phyloP scores from a whole-genome alignment of 1,140 invertebrate genomes.

The Euschistus heros region DNA sequence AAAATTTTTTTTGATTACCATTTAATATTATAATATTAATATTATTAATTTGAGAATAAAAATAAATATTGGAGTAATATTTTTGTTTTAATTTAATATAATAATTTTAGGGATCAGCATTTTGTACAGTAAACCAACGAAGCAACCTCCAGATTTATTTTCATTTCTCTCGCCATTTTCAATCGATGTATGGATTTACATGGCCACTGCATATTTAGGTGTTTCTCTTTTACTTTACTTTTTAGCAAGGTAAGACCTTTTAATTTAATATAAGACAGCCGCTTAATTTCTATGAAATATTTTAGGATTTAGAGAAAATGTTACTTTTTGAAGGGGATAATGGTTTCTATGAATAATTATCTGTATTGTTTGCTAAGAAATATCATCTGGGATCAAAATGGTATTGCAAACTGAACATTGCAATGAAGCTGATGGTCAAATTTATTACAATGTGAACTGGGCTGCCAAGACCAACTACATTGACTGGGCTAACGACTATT shows the following conservation, averaged over 20 bases:
- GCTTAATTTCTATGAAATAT: too few species aligned
- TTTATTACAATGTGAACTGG: too few species aligned
- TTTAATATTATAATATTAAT: not conserved
- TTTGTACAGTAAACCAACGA: conserved; percentile 58
- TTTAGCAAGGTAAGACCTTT: conserved; percentile 54
- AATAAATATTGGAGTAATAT: not conserved
- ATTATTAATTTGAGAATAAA: not conserved
- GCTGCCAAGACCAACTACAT: too few species aligned
- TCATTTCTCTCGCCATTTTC: conserved; percentile 81
- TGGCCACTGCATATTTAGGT: conserved; percentile 74
- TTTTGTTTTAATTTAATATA: not conserved
- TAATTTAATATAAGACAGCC: too few species aligned
- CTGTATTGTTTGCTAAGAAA: too few species aligned
- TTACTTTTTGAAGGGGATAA: too few species aligned
- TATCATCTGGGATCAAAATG: too few species aligned
- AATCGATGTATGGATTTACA: conserved; percentile 86
- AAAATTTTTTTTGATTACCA: not conserved
- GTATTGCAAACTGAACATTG: too few species aligned
- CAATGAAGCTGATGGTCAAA: too few species aligned
- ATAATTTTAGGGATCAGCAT: conserved; percentile 57
- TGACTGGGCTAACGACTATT: too few species aligned
- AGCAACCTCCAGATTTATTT: conserved; percentile 62
- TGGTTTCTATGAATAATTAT: too few species aligned
- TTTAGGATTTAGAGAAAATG: too few species aligned
- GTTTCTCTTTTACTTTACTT: conserved; percentile 78